Conservation (phyloP, 2,797 vertebrate species). For the Myotis findleyi region DNA sequence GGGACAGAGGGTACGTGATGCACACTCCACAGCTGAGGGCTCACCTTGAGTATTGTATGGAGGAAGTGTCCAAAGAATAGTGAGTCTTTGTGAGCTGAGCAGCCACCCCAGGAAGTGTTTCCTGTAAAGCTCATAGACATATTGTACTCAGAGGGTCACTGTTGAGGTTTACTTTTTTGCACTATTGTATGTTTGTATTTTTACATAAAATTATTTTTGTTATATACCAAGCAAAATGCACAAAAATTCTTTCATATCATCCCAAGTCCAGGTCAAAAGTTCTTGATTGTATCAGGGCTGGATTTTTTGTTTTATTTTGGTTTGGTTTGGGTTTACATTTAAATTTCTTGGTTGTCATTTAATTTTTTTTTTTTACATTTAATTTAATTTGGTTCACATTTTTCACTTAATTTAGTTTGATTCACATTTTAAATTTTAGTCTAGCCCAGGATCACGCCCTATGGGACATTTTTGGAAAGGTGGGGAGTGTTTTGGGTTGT, state of each 20-base stretch:
- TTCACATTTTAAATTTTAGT: not conserved
- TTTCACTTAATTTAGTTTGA: conserved; percentile 11
- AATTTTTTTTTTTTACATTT: not conserved
- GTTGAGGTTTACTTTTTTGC: not conserved
- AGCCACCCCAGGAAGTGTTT: not conserved
- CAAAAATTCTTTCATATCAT: not conserved
- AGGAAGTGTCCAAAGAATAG: not conserved
- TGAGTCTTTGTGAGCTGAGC: not conserved
- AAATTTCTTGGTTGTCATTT: not conserved
- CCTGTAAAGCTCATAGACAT: not conserved
- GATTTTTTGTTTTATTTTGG: not conserved
- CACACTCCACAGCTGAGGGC: not conserved
- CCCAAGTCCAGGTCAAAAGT: not conserved
- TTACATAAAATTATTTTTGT: not conserved
- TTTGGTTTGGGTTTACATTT: not conserved
- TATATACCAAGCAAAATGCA: not conserved
- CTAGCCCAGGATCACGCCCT: not conserved
- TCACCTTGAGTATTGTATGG: not conserved
- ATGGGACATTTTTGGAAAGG: not conserved
- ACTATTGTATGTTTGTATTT: not conserved
- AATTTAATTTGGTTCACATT: not conserved
- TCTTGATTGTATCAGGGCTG: not conserved
- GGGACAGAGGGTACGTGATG: not conserved
- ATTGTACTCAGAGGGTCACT: not conserved
- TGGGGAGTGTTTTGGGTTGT: not conserved